A percentile compares a stretch with the other conserved stretches of the same genome.
These are phyloP conservation scores for Pseudomyrmex cubaensis DNA, from an alignment of 1,140 invertebrate genomes.

Conservation along the genomic window DNA sequence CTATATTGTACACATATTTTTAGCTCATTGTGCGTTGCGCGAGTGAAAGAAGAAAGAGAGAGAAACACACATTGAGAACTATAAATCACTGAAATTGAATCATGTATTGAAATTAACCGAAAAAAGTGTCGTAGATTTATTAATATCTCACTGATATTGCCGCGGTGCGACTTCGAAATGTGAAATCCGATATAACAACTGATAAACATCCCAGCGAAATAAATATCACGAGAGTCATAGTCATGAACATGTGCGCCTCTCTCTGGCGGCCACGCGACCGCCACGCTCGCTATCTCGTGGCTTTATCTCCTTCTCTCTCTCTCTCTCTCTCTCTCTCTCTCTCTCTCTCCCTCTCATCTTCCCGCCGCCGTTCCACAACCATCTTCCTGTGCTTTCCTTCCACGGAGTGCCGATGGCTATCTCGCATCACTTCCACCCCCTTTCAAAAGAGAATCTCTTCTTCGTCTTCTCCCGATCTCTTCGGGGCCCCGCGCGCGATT, in stretches of 20 bases:
- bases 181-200: not conserved
- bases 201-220: conserved; percentile 42
- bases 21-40: not conserved
- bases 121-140: conserved; percentile 23
- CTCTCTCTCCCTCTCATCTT: conserved; percentile 35
- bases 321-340: conserved; percentile 37
- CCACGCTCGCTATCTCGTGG: conserved; percentile 71
- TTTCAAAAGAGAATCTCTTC: conserved; percentile 53
- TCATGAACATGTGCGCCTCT: conserved; percentile 69
- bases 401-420: conserved; percentile 69
- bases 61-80: not conserved
- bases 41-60: conserved; percentile 7
- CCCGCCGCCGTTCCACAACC: conserved; percentile 23
- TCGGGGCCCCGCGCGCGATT: conserved; percentile 33
- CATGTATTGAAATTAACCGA: conserved; percentile 33
- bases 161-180: conserved; percentile 4
- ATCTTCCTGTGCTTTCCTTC: conserved; percentile 52
- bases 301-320: conserved; percentile 42
- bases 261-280: conserved; percentile 79
- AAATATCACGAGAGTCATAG: conserved; percentile 57
- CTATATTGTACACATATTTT: not conserved
- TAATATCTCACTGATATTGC: not conserved
- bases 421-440: conserved; percentile 65
- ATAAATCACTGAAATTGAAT: conserved; percentile 28
- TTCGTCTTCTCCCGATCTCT: conserved; percentile 62